Conservation (phyloP, 2,888 invertebrate genomes). For the Rhimphoctona megacephalus region DNA sequence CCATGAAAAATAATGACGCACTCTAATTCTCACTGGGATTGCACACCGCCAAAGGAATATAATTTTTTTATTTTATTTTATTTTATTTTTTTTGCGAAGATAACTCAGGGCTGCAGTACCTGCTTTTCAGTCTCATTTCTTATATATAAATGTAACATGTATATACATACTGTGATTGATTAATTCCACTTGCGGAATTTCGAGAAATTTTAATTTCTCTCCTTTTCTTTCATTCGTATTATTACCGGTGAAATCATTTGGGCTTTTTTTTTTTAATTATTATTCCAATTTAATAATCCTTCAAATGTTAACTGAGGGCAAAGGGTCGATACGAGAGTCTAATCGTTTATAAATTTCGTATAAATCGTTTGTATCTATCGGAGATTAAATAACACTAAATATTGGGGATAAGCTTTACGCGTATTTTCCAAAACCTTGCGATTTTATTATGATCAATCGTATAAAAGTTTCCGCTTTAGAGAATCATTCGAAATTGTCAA, state of each 20-base stretch:
- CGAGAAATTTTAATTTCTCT: background rate
- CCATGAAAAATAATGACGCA: constrained; percentile 49
- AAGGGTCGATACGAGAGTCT: too few species aligned
- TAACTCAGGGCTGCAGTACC: constrained; percentile 33
- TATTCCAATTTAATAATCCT: too few species aligned
- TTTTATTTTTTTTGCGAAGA: constrained; percentile 23
- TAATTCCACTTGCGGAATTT: background rate
- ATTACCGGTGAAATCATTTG: background rate
- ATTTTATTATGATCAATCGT: too few species aligned
- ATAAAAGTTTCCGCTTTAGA: background rate
- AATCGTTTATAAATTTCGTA: background rate
- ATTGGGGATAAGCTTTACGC: too few species aligned
- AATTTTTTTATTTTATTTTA: constrained; percentile 25
- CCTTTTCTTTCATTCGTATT: background rate
- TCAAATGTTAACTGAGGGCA: too few species aligned
- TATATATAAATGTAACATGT: background rate
- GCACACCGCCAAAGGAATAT: constrained; percentile 26
- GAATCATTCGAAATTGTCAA: background rate
- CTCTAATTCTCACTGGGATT: constrained; percentile 22
- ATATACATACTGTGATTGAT: background rate
- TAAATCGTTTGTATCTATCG: background rate
- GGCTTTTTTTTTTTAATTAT: background rate
- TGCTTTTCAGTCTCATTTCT: background rate
- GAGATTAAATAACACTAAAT: background rate
- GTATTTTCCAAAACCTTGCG: too few species aligned